phyloP scores from a whole-genome alignment of 2,797 vertebrate species.

The Sitta carolinensis region DNA sequence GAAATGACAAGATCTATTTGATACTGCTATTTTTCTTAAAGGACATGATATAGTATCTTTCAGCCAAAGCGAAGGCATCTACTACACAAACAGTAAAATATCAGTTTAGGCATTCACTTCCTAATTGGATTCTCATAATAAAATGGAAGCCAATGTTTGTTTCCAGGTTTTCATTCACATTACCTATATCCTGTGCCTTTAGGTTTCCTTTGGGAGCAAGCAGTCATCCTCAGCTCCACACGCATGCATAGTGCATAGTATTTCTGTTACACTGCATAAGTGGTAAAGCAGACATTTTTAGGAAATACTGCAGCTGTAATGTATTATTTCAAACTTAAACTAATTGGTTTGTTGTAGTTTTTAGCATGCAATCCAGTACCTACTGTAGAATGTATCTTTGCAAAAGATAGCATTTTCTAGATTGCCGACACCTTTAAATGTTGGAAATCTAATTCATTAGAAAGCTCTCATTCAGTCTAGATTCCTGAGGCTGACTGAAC shows the following conservation, averaged over 20 bases:
- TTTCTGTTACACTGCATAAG: constrained; percentile 24
- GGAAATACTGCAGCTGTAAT: constrained; percentile 23
- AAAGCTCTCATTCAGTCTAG: neutral
- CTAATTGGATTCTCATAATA: constrained; percentile 36
- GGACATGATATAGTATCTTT: neutral
- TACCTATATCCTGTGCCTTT: constrained; percentile 45
- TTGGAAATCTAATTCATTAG: neutral
- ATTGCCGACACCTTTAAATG: constrained; percentile 2
- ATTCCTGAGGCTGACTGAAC: constrained; percentile 16
- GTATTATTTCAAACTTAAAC: constrained; percentile 28
- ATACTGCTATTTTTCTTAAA: constrained; percentile 55
- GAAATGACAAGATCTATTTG: constrained; percentile 37
- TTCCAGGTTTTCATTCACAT: constrained; percentile 7
- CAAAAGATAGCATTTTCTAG: constrained; percentile 22
- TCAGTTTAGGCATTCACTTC: constrained; percentile 33
- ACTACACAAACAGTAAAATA: constrained; percentile 39
- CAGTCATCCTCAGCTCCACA: neutral
- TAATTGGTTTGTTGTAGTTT: constrained; percentile 16
- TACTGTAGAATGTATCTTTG: constrained; percentile 21
- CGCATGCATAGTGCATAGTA: neutral
- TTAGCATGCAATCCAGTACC: neutral
- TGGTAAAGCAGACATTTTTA: constrained; percentile 43
- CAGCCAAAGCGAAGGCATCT: constrained; percentile 52
- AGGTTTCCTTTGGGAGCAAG: constrained; percentile 59
- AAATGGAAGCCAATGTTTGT: constrained; percentile 33